Evolutionary conservation across 2,888 invertebrate species (phyloP).

Genomic region (Sarcophaga caerulescens): DNA sequence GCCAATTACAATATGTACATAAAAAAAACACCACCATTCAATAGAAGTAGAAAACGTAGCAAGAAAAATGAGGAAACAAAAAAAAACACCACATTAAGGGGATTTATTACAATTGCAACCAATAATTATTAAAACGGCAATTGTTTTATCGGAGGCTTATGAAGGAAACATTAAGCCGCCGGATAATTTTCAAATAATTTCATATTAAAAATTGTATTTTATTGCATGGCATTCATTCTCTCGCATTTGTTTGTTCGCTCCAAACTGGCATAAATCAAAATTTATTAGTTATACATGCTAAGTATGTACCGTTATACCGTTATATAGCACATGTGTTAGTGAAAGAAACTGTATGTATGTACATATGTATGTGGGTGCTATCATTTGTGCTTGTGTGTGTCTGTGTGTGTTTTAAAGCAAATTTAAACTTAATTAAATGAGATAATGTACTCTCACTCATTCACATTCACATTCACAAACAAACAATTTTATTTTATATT

Average conservation of each 20-base stretch:
- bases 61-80: neutral
- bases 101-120: slow-evolving; percentile 24
- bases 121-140: neutral
- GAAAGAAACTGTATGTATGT: neutral
- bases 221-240: slow-evolving; percentile 8
- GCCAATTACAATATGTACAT: slow-evolving; percentile 19
- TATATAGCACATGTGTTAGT: neutral
- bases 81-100: neutral
- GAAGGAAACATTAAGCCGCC: slow-evolving; percentile 43
- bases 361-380: too few relatives aligned
- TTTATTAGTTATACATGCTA: slow-evolving; percentile 26
- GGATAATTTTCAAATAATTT: slow-evolving; percentile 45
- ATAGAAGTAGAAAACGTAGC: neutral
- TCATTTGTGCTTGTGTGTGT: too few relatives aligned
- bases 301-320: neutral
- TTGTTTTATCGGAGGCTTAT: slow-evolving; percentile 20
- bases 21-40: too few relatives aligned
- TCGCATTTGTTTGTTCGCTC: neutral
- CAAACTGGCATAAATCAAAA: slow-evolving; percentile 34
- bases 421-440: slow-evolving; percentile 20
- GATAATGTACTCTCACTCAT: neutral
- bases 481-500: neutral
- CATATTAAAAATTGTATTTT: slow-evolving; percentile 36
- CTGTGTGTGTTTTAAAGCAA: neutral
- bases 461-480: neutral